These are phyloP conservation scores for Eucera pruinosa DNA, from an alignment of 2,888 invertebrate species.

Conservation along the genomic window DNA sequence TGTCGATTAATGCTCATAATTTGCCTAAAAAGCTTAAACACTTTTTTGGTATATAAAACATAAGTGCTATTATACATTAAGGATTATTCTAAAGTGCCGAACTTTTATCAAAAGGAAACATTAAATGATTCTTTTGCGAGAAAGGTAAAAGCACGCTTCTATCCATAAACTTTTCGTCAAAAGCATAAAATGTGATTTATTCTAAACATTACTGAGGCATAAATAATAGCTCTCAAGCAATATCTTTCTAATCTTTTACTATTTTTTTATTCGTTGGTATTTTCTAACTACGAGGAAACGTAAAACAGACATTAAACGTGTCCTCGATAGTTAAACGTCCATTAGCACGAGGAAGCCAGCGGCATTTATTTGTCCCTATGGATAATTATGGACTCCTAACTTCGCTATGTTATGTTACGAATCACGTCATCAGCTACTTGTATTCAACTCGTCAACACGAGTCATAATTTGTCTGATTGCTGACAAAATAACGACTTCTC, in stretches of 20 bases:
- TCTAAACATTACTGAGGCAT: background rate
- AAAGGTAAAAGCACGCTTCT: background rate
- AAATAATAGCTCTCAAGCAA: background rate
- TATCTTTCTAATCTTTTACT: background rate
- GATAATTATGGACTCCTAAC: constrained; percentile 30
- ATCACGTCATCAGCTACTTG: constrained; percentile 30
- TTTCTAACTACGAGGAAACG: constrained; percentile 4
- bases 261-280: background rate
- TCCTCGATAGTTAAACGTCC: constrained; percentile 16
- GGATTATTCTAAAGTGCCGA: too few species aligned
- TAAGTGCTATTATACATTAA: too few species aligned
- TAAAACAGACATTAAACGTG: constrained; percentile 5
- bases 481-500: constrained; percentile 19
- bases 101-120: too few species aligned
- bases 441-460: constrained; percentile 79
- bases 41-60: too few species aligned
- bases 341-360: constrained; percentile 4
- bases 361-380: constrained; percentile 18
- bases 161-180: background rate
- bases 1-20: too few species aligned
- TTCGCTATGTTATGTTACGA: constrained; percentile 28
- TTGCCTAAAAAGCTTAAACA: too few species aligned
- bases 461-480: constrained; percentile 34
- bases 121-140: too few species aligned
- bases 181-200: background rate